Evolutionary conservation across 2,797 vertebrate genomes (phyloP).

Genomic region (Chaetophractus vellerosus): DNA sequence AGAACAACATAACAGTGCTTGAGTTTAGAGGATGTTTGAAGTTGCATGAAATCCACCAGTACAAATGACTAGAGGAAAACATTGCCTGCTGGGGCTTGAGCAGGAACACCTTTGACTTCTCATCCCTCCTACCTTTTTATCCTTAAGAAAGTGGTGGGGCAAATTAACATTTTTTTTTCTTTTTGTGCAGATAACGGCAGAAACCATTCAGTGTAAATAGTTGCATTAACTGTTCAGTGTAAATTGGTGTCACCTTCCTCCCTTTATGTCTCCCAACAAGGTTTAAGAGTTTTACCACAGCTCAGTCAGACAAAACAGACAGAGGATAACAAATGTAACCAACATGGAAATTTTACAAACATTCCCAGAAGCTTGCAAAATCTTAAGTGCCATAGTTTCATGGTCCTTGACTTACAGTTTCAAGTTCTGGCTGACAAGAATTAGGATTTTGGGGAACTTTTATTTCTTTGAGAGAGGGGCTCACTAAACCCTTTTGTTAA

Average conservation of each 20-base stretch:
- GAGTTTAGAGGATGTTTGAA: conserved; percentile 84
- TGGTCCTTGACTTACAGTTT: not conserved
- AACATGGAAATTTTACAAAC: conserved; percentile 1
- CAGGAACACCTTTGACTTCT: conserved; percentile 82
- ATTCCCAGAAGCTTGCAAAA: not conserved
- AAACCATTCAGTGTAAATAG: conserved; percentile 54
- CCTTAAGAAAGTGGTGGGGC: conserved; percentile 70
- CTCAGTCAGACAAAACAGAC: not conserved
- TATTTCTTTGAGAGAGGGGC: not conserved
- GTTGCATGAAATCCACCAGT: conserved; percentile 81
- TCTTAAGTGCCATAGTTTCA: not conserved
- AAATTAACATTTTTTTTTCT: conserved; percentile 78
- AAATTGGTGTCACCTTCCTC: not conserved
- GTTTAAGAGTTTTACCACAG: conserved; percentile 38
- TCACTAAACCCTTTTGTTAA: not conserved
- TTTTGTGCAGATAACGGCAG: conserved; percentile 67
- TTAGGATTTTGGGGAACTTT: not conserved
- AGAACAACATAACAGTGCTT: conserved; percentile 81
- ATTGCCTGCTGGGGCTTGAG: conserved; percentile 78
- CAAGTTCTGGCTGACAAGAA: not conserved
- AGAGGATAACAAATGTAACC: not conserved
- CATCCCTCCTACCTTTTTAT: conserved; percentile 71
- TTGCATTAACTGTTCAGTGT: conserved; percentile 54
- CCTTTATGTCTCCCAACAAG: not conserved
- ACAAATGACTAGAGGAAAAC: conserved; percentile 79